phyloP scores from a whole-genome alignment of 1,140 invertebrate genomes.

The Phymastichus coffea region DNA sequence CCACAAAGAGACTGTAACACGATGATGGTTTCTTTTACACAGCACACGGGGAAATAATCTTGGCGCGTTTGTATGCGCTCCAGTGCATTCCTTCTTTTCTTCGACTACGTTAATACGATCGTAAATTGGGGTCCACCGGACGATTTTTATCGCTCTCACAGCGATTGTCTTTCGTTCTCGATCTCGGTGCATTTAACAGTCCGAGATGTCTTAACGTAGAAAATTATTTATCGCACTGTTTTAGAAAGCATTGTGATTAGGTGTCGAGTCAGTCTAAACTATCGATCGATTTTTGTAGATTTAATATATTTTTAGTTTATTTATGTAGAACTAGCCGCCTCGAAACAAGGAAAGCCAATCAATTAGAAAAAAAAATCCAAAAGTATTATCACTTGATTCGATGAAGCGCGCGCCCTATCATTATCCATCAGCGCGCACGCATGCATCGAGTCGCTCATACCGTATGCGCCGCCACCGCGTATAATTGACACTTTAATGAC shows the following conservation, averaged over 20 bases:
- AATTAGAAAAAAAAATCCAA: too few relatives aligned
- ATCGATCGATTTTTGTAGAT: too few relatives aligned
- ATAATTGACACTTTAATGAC: conserved; percentile 46
- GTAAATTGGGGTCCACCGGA: conserved; percentile 8
- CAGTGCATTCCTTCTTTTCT: conserved; percentile 16
- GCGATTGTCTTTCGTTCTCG: too few relatives aligned
- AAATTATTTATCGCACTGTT: too few relatives aligned
- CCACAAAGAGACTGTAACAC: conserved; percentile 3
- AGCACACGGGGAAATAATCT: background rate
- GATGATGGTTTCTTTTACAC: conserved; percentile 9
- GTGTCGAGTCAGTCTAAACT: too few relatives aligned
- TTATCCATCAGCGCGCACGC: conserved; percentile 1
- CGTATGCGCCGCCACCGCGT: conserved; percentile 13
- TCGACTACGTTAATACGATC: background rate
- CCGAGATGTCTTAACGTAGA: too few relatives aligned
- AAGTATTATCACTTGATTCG: too few relatives aligned
- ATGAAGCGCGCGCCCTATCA: background rate
- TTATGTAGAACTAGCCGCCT: background rate
- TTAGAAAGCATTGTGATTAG: too few relatives aligned
- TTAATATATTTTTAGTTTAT: too few relatives aligned
- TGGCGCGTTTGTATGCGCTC: background rate
- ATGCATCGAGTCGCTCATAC: too few relatives aligned
- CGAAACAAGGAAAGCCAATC: too few relatives aligned
- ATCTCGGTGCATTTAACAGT: too few relatives aligned
- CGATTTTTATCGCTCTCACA: conserved; percentile 19